Percentiles rank a stretch among this genome's conserved stretches.
phyloP scores from a whole-genome alignment of 92 coral and sea anemone genomes.

The Porites rus region DNA sequence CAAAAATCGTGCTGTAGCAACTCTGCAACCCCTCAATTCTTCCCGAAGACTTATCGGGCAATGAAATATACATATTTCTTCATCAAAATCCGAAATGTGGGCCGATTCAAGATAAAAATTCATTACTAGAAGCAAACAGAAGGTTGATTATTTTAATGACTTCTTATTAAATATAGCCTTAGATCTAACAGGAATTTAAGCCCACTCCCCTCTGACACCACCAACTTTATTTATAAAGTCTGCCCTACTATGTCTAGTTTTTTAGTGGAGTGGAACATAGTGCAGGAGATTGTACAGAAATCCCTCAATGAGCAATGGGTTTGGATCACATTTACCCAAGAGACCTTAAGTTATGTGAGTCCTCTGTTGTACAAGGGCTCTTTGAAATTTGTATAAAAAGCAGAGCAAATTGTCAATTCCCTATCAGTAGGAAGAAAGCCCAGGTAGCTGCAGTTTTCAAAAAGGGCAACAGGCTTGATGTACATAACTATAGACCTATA shows the following conservation, averaged over 20 bases:
- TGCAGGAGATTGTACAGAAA: slow-evolving; percentile 31
- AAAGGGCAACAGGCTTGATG: too few species aligned
- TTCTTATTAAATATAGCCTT: slow-evolving; percentile 14
- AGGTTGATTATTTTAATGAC: slow-evolving; percentile 33
- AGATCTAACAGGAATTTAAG: slow-evolving; percentile 18
- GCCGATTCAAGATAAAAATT: slow-evolving; percentile 1
- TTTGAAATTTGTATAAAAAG: background rate
- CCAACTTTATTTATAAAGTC: slow-evolving; percentile 18
- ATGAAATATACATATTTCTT: too few species aligned
- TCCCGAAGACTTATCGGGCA: too few species aligned
- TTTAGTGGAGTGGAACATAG: slow-evolving; percentile 32
- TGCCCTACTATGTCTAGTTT: slow-evolving; percentile 35
- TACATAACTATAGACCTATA: too few species aligned
- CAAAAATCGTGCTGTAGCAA: too few species aligned
- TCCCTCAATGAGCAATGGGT: slow-evolving; percentile 27
- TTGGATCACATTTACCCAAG: slow-evolving; percentile 2
- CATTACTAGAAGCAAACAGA: slow-evolving; percentile 6
- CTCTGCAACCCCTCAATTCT: too few species aligned
- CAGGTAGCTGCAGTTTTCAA: background rate
- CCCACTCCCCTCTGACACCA: slow-evolving; percentile 28
- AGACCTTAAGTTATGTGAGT: slow-evolving; percentile 27
- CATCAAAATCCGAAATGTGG: background rate
- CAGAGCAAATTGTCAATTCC: slow-evolving; percentile 17
- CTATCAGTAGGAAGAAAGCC: slow-evolving; percentile 33
- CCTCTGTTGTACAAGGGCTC: slow-evolving; percentile 32